Base-by-base conservation (phyloP, 2,888 invertebrate genomes). In the Hypena proboscidalis region DNA sequence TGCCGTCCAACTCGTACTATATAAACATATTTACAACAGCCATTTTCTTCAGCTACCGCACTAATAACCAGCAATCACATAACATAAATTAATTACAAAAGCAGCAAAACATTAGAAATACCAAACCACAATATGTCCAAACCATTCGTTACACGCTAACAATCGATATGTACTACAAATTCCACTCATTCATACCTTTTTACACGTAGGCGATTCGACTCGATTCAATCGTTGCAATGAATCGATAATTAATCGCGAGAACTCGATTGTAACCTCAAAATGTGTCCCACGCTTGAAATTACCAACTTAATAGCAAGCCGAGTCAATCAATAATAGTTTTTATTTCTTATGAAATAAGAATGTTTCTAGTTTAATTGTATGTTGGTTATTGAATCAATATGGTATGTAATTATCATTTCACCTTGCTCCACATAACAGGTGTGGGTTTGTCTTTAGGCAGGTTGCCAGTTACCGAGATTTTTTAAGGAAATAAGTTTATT, bases 351-450 rank as follows among this genome's bases (percentile, higher is more conserved):
- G 35, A 4, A 27, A 58, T 70, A 73, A 48, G 52, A 39, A 42
- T 40, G 32, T 63, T 48, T 50, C 40, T 36, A 13, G 29, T 30
- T 58, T 52, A 43, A 49, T 40, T 33, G 23, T 29, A 31, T 41
- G 43, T 60, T 58, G 58, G 66, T 51, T 44, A 33, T 43, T 57
- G 53, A 74, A 68, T 77, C 70, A 66, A 72, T 77, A 81, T 76
- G 70, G 72, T 67, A 49, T 70, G 47, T 82, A 81, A 84, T 84
- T 83, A 85, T 70, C 67, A 74, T 77, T 77, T 83, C 74, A 81
- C 85, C 85, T 85, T 79, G 85, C 80, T 81, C 84, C 45, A 84
- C 70, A 76, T 83, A 74, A 55, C 74, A 77, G 74, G 73, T 76
- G 70, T 68, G 48, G 61, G 59, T 35, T 61, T 56, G 44, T 49